These are phyloP conservation scores for Chauna torquata DNA, from an alignment of 2,113 vertebrate genomes.

Conservation along the genomic window DNA sequence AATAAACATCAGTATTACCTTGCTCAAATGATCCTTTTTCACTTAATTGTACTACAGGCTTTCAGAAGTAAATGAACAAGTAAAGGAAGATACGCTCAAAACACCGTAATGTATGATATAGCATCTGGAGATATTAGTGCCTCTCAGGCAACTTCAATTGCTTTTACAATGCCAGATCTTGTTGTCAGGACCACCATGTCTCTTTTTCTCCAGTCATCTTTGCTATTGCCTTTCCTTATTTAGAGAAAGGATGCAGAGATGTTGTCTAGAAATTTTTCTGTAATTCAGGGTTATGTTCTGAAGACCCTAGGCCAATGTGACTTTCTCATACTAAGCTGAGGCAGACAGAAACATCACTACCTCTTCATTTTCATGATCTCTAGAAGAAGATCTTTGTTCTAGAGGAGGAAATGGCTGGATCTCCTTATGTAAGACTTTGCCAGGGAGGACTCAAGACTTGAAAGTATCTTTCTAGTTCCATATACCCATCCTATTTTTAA, in stretches of 20 bases:
- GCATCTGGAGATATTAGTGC: background rate
- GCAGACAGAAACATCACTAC: background rate
- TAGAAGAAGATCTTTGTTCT: background rate
- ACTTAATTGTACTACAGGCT: background rate
- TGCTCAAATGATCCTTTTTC: background rate
- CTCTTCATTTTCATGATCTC: background rate
- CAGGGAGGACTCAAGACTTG: background rate
- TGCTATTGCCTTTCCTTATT: background rate
- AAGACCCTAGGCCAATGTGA: background rate
- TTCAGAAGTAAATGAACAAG: background rate
- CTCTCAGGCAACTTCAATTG: background rate
- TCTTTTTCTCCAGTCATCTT: background rate
- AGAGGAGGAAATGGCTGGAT: background rate
- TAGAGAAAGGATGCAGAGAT: background rate
- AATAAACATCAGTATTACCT: background rate
- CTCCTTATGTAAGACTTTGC: background rate
- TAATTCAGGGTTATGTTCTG: background rate
- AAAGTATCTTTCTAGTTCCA: background rate
- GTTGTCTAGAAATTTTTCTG: background rate
- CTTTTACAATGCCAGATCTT: background rate
- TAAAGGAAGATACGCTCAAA: background rate
- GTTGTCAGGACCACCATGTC: fast-evolving
- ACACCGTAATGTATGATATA: background rate
- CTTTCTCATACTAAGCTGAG: background rate
- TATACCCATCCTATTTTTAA: background rate